Evolutionary conservation across 2,797 vertebrate species (phyloP), one percentile per base, ranked within the genome.

Genomic region (Gouania willdenowi): DNA sequence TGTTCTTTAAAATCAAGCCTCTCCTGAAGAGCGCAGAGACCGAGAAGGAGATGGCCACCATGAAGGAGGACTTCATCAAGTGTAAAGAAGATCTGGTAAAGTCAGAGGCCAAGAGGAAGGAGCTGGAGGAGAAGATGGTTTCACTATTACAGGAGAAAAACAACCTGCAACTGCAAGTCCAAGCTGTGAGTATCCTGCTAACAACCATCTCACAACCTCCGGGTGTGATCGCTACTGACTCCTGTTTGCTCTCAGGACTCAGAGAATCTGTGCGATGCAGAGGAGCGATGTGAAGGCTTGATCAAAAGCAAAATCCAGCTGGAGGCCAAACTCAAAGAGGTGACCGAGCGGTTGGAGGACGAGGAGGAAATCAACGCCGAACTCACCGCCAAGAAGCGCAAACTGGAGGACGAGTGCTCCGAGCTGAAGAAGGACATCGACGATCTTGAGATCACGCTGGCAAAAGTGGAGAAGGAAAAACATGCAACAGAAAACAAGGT

Each of bases 1-100:
- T 94, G 1, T 93, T 88, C 41, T 94, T 93, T 62, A 93, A 93
- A 59, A 90, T 94, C 50, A 94, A 94, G 52, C 91, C 92, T 0
- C 86, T 94, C 7, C 79, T 94, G 10, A 91, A 89, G 84, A 93
- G 90, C 2, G 91, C 90, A 0, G 91, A 93, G 26, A 82, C 88
- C 0, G 91, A 93, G 28, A 93, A 94, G 50, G 92, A 94, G 6
- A 92, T 92, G 90, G 90, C 85, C 20, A 92, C 68, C 58, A 92
- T 93, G 88, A 94, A 93, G 17, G 78, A 87, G 12, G 79, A 82
- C 25, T 82, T 79, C 5, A 5, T 24, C 4, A 81, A 82, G 42
- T 41, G 65, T 12, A 90, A 92, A 25, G 92, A 92, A 3, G 86
- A 90, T 0, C 85, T 94, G 65, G 70, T 63, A 0, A 93, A 91